Evolutionary conservation across 2,113 vertebrate species (phyloP).

Genomic region (Ursus arctos): DNA sequence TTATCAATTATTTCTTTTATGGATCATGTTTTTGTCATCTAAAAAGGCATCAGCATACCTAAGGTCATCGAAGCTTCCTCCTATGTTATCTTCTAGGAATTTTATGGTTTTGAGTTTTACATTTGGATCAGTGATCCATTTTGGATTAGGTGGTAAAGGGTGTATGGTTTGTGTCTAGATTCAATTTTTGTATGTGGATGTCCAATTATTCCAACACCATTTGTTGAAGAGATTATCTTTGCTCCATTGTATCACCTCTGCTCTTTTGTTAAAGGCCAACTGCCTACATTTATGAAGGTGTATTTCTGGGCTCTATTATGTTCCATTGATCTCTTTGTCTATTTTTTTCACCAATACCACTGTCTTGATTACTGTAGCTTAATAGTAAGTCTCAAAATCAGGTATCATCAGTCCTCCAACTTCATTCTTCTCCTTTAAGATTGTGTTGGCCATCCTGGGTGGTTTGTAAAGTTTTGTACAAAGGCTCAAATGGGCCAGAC

Average conservation of each 20-base stretch:
- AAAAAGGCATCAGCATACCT: background rate
- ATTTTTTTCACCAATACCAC: background rate
- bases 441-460: background rate
- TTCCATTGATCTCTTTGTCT: background rate
- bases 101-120: background rate
- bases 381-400: background rate
- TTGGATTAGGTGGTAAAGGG: background rate
- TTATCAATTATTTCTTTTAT: background rate
- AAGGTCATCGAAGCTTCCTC: background rate
- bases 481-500: background rate
- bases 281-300: background rate
- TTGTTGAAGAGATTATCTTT: background rate
- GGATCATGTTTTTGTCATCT: background rate
- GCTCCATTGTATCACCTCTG: background rate
- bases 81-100: background rate
- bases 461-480: background rate
- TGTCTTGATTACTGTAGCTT: background rate
- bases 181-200: too few species aligned
- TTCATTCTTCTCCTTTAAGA: background rate
- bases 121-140: background rate
- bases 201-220: background rate
- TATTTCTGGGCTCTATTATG: background rate
- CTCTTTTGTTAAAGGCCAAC: background rate
- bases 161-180: background rate
- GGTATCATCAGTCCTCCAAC: background rate